Evolutionary conservation across 2,888 invertebrate genomes (phyloP).

Genomic region (Cheilosia vulpina): DNA sequence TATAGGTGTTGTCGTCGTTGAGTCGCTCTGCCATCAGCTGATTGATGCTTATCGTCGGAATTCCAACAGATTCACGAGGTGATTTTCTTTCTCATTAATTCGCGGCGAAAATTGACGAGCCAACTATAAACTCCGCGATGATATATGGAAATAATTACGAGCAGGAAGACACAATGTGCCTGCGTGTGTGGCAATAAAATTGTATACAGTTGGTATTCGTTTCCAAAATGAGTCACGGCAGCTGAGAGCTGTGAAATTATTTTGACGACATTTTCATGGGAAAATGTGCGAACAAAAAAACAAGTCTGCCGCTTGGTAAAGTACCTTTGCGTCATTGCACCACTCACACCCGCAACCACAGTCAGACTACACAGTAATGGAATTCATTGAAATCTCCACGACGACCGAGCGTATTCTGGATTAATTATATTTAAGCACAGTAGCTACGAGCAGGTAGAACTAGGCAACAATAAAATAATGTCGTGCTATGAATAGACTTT

Average conservation of each 20-base stretch:
- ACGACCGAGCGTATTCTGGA: slow-evolving; percentile 30
- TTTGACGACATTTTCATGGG: slow-evolving; percentile 13
- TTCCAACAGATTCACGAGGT: slow-evolving; percentile 17
- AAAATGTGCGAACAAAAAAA: not conserved
- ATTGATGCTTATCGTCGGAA: slow-evolving; percentile 29
- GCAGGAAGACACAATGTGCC: not conserved
- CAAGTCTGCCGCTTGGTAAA: slow-evolving; percentile 4
- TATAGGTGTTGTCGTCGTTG: not conserved
- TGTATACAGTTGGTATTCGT: not conserved
- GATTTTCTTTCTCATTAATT: slow-evolving; percentile 31
- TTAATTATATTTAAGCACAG: slow-evolving; percentile 33
- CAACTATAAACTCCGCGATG: slow-evolving; percentile 7
- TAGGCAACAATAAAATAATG: slow-evolving; percentile 19
- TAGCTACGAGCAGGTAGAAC: not conserved
- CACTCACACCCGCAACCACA: not conserved
- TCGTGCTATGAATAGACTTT: slow-evolving; percentile 40
- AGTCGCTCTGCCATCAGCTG: not conserved
- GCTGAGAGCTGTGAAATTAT: slow-evolving; percentile 2
- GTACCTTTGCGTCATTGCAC: slow-evolving; percentile 2
- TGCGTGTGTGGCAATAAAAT: slow-evolving; percentile 4
- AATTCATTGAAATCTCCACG: slow-evolving; percentile 47
- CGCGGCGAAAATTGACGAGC: slow-evolving; percentile 15
- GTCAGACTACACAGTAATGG: slow-evolving; percentile 1
- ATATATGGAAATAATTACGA: slow-evolving; percentile 18
- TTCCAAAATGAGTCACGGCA: slow-evolving; percentile 4